Base-by-base conservation (phyloP, 1,140 invertebrate genomes). In the Drosophila bipectinata region DNA sequence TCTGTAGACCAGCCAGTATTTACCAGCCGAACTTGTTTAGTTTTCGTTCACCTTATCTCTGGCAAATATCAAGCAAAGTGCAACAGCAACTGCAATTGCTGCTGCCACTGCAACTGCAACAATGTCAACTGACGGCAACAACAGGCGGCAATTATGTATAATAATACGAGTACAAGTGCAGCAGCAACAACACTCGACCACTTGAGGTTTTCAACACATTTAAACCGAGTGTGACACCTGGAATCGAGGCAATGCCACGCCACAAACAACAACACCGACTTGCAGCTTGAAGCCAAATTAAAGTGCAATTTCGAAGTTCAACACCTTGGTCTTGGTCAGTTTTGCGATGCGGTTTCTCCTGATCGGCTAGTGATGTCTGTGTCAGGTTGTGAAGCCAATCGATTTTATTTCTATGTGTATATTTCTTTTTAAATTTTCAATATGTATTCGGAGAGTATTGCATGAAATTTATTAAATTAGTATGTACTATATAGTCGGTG, bases 291-390 rank as follows among this genome's bases (percentile, higher is more conserved):
- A 79, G 55, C 54, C 81, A 85, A 85, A 84, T 84, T 84, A 80
- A 80, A 84, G 84, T 80, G 79, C 80, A 85, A 78, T 87, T 87
- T 72, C 52, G 52, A 74, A 81, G 74, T 74, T 85, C 82, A 85
- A 81, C 81, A 85, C 77, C 77, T 85, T 85, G 81, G 79, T 83
- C 79, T 85, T 85, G 81, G 79, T 79, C 79, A 83, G 78, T 83
- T 79, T 79, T 54, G 58, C 63, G 41, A 68, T 69, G 66, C 64
- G 66, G 66, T 68, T 69, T 67, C 21, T 44, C 15, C 59, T 28
- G 30, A 18, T 47, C 39, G 9, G 37, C 62, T 68, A 68, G 55
- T 61, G 72, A 71, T 44, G 59, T 44, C 62, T 53, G 52, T 49
- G 30, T 71, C 34, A 48, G 49, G 53, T 28, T 75, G 32, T 53